Percentiles rank a stretch among this genome's conserved stretches.
Conservation (phyloP, 2,797 vertebrate genomes). For the Potorous gilbertii region DNA sequence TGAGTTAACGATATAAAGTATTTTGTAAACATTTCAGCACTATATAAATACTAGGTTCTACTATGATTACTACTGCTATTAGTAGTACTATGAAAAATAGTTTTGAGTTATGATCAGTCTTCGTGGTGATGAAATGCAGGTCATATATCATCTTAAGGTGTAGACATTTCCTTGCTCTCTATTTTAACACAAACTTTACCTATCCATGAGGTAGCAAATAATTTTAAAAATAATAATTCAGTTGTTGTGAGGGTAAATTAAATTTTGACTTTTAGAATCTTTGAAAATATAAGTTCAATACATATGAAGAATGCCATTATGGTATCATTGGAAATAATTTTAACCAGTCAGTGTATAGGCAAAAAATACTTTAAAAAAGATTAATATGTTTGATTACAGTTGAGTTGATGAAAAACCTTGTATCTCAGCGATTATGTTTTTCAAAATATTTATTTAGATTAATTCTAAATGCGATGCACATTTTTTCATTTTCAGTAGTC, state of each 20-base stretch:
- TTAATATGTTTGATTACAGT: background rate
- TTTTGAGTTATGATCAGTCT: background rate
- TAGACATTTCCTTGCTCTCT: background rate
- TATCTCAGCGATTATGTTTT: background rate
- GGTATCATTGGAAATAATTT: background rate
- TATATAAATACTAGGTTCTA: background rate
- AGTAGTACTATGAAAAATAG: background rate
- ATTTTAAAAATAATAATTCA: background rate
- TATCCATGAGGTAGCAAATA: background rate
- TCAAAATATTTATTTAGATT: background rate
- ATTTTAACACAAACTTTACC: background rate
- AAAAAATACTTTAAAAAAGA: background rate
- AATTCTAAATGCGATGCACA: background rate
- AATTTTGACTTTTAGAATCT: background rate
- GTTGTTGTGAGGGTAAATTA: background rate
- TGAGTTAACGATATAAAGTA: background rate
- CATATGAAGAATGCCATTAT: background rate
- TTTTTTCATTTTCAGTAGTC: background rate
- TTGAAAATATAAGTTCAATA: background rate
- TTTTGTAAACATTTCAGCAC: background rate
- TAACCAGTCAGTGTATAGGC: background rate
- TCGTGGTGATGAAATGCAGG: background rate
- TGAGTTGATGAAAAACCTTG: background rate
- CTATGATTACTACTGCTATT: background rate
- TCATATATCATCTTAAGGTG: background rate